phyloP scores from a whole-genome alignment of 2,888 invertebrate species.

The Heliconius cydno region DNA sequence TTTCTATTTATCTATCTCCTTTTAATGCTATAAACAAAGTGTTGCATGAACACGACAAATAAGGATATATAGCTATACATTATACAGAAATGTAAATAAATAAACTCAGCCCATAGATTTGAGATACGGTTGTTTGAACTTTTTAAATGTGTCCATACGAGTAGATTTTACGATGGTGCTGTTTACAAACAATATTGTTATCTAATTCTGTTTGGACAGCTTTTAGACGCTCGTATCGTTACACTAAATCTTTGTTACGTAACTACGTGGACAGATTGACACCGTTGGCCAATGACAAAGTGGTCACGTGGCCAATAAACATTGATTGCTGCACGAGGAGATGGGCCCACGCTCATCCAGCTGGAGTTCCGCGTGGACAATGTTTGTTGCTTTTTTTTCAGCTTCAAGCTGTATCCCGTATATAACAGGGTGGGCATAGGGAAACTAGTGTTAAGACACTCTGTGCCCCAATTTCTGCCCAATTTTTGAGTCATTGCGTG shows the following conservation, averaged over 20 bases:
- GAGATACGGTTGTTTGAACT: conserved; percentile 8
- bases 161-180: conserved; percentile 20
- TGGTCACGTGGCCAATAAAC: conserved; percentile 4
- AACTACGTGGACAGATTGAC: background rate
- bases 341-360: background rate
- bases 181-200: conserved; percentile 24
- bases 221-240: conserved; percentile 12
- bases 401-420: no score
- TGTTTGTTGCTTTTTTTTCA: background rate
- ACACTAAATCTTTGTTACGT: conserved; percentile 10
- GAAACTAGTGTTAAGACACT: no score
- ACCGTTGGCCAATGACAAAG: background rate
- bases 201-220: conserved; percentile 20
- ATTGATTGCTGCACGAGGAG: background rate
- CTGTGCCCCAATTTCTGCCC: no score
- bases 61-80: background rate
- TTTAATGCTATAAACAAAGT: background rate
- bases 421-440: no score
- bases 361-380: background rate
- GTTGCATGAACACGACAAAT: background rate
- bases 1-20: background rate
- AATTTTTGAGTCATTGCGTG: no score
- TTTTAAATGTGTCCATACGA: conserved; percentile 12
- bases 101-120: background rate
- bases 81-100: conserved; percentile 10